Evolutionary conservation across 2,888 invertebrate species (phyloP), one percentile per base, ranked within the genome.

Genomic region (Octonoba sinensis): DNA sequence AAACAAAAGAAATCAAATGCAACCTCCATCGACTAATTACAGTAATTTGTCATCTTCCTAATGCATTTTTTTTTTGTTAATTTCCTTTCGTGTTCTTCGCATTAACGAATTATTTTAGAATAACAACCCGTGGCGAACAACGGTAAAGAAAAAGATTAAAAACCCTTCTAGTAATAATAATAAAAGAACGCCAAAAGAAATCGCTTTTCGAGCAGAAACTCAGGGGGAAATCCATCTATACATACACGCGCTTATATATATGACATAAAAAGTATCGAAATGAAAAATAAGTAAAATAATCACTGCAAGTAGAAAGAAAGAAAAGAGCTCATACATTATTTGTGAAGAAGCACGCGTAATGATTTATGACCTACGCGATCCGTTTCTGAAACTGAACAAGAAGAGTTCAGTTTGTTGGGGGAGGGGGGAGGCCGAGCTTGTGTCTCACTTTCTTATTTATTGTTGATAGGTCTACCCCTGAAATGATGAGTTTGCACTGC

Each of bases 221-320:
- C 47, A 20, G 47, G 20, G 22, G 60, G 11, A 67, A 66, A 72
- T 51, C n/a, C 18, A 47, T n/a, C 56, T 56, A 56, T 20, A 69
- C 44, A 65, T 73, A 73, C 65, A 24, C 44, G 44, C 62, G 49
- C 64, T 44, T 60, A 3, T 36, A 75, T 46, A 49, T 66, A 36
- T 27, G 46, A 20, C 18, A 69, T 20, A 67, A 75, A 75, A 75
- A 67, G 22, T 64, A 57, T 64, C 15, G 47, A 46, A 65, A 72
- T 78, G 72, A 79, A 79, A 79, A 79, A 72, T 73, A 79, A 67
- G 66, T 67, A 49, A 79, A 79, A 79, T 72, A 79, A 79, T 79
- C 79, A 72, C 79, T 66, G 71, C 72, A 51, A 64, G 59, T 65
- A 70, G 66, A 59, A 59, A 66, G 60, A 73, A 73, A 67, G 72